A percentile compares a stretch with the other conserved stretches of the same genome.
phyloP scores from a whole-genome alignment of 1,140 invertebrate genomes.

The Drosophila ohnishii region DNA sequence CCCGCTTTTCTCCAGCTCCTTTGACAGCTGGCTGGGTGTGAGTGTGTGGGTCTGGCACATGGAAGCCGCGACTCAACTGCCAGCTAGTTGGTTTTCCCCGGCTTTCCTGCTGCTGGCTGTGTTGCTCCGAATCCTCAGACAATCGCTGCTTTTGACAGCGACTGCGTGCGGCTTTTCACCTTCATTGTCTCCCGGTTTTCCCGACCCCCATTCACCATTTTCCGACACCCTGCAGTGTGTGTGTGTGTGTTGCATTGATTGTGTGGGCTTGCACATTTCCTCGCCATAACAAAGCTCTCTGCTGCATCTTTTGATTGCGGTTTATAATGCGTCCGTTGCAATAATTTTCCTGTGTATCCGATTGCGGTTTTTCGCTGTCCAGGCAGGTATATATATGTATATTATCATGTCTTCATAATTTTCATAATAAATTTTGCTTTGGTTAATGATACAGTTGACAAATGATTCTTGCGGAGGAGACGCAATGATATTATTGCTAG shows the following conservation, averaged over 20 bases:
- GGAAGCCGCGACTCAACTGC: conserved; percentile 65
- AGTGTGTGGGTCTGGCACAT: conserved; percentile 45
- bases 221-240: conserved; percentile 6
- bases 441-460: not conserved
- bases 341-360: conserved; percentile 59
- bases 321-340: conserved; percentile 45
- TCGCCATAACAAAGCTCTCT: conserved; percentile 40
- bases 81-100: conserved; percentile 33
- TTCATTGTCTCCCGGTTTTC: conserved; percentile 1
- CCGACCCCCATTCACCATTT: not conserved
- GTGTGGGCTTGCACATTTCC: conserved; percentile 67
- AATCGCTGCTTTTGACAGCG: conserved; percentile 67
- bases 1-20: not conserved
- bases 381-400: conserved; percentile 5
- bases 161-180: conserved; percentile 47
- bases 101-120: conserved; percentile 31
- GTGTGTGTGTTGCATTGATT: conserved; percentile 63
- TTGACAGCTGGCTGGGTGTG: conserved; percentile 13
- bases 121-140: conserved; percentile 49
- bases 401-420: conserved; percentile 16
- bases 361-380: conserved; percentile 58
- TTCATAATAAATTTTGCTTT: conserved; percentile 18
- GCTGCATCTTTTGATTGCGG: conserved; percentile 45
- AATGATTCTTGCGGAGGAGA: not conserved
- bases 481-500: not conserved